Conservation (phyloP, 2,113 vertebrate species). For the Prietella phreatophila region DNA sequence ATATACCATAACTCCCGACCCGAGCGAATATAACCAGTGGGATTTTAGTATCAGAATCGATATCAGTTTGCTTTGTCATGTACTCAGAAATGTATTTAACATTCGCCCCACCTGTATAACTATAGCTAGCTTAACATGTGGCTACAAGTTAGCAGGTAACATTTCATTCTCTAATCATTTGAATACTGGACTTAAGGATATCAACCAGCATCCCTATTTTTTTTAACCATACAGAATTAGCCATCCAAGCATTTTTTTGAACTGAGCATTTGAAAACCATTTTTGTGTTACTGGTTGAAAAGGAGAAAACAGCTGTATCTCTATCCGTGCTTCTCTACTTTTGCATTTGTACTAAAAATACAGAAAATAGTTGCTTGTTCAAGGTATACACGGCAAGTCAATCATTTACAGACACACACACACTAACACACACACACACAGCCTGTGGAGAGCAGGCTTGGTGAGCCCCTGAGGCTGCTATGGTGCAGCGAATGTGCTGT, state of each 20-base stretch:
- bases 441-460: constrained; percentile 32
- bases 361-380: background rate
- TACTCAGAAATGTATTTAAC: background rate
- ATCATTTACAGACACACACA: constrained; percentile 23
- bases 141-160: background rate
- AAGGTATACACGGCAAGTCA: background rate
- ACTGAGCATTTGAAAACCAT: background rate
- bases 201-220: background rate
- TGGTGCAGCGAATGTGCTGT: constrained; percentile 44
- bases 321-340: background rate
- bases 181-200: background rate
- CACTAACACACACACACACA: background rate
- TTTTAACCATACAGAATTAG: background rate
- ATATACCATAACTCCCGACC: background rate
- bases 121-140: background rate
- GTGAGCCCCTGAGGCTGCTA: constrained; percentile 41
- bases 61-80: background rate
- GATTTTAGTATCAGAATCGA: background rate
- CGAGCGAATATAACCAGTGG: background rate
- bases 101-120: background rate
- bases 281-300: background rate
- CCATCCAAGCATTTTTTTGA: background rate
- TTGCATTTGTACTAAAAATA: background rate
- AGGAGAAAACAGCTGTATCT: background rate
- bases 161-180: background rate